These are phyloP conservation scores for Clarias pachynema DNA, from an alignment of 2,797 vertebrate genomes.

Conservation along the genomic window DNA sequence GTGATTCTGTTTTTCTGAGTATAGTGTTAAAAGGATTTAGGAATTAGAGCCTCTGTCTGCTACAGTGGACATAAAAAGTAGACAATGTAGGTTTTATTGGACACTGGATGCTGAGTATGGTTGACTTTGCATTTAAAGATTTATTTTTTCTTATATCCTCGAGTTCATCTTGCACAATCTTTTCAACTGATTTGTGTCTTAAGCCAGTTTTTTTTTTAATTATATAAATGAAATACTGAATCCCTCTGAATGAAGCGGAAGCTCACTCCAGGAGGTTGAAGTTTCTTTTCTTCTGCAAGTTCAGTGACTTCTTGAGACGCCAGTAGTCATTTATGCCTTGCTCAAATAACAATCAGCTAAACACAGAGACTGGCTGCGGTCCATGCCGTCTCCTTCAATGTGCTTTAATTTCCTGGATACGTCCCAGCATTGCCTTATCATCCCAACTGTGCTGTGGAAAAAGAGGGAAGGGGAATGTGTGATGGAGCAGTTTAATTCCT, in stretches of 20 bases:
- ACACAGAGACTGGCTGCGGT: constrained; percentile 18
- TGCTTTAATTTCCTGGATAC: constrained; percentile 40
- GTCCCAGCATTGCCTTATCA: constrained; percentile 36
- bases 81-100: not conserved
- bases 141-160: not conserved
- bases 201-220: constrained; percentile 28
- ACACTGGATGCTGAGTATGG: not conserved
- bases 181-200: not conserved
- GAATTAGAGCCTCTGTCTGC: not conserved
- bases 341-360: constrained; percentile 42
- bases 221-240: constrained; percentile 14
- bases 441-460: constrained; percentile 53
- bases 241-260: constrained; percentile 27
- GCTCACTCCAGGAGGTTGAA: constrained; percentile 40
- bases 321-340: constrained; percentile 42
- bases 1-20: not conserved
- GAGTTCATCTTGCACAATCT: not conserved
- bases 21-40: not conserved
- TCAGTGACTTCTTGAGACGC: constrained; percentile 22
- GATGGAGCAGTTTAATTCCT: constrained; percentile 61
- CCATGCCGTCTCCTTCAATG: constrained; percentile 26
- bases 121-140: not conserved
- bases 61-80: not conserved
- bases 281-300: constrained; percentile 34
- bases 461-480: constrained; percentile 52